These are phyloP conservation scores for Hydrozoanthus gracilis DNA, from an alignment of 92 coral and sea anemone genomes.

Conservation along the genomic window DNA sequence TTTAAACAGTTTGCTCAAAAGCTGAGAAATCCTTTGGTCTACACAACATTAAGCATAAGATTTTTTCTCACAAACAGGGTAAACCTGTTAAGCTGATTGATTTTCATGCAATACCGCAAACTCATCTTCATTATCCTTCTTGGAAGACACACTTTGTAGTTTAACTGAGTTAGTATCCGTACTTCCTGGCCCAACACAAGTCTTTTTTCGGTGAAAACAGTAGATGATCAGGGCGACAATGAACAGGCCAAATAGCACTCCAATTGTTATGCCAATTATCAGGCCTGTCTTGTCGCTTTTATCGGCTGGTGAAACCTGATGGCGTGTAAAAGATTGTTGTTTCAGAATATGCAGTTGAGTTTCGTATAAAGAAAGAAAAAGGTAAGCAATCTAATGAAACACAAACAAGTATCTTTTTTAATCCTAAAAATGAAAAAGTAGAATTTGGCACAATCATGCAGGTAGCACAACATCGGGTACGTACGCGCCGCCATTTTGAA, in stretches of 20 bases:
- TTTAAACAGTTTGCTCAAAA: too few species aligned
- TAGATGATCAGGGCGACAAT: background rate
- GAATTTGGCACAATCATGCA: background rate
- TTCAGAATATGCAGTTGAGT: background rate
- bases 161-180: background rate
- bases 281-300: slow-evolving; percentile 29
- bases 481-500: too few species aligned
- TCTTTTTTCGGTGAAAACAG: slow-evolving; percentile 16
- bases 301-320: background rate
- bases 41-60: background rate
- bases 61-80: background rate
- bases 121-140: background rate
- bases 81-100: background rate
- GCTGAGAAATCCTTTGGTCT: too few species aligned
- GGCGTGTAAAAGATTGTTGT: background rate
- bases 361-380: background rate
- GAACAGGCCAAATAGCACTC: background rate
- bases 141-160: slow-evolving; percentile 14
- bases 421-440: background rate
- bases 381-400: background rate
- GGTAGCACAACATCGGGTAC: too few species aligned
- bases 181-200: background rate
- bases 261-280: slow-evolving; percentile 8
- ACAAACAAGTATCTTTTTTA: background rate
- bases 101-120: background rate